Conservation (phyloP, 2,797 vertebrate species). For the Calcarius lapponicus region DNA sequence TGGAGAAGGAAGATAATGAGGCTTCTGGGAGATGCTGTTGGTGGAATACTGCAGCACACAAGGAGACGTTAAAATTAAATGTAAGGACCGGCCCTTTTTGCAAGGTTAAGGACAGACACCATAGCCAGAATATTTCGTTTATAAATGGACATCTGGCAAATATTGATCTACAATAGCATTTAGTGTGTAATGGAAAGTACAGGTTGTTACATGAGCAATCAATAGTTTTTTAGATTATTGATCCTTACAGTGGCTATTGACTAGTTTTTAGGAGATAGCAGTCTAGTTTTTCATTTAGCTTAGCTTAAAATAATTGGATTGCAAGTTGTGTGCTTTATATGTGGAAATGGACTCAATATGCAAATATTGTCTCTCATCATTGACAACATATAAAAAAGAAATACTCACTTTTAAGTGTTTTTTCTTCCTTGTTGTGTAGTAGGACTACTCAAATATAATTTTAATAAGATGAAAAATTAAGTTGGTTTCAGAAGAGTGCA, state of each 20-base stretch:
- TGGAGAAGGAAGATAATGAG: neutral
- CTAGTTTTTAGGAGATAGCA: neutral
- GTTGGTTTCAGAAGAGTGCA: neutral
- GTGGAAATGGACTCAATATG: neutral
- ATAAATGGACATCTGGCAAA: constrained; percentile 19
- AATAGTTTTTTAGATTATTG: constrained; percentile 27
- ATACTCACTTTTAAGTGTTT: neutral
- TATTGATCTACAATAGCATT: neutral
- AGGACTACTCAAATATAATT: neutral
- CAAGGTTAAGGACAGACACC: neutral
- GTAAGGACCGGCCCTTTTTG: neutral
- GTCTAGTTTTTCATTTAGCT: constrained; percentile 7
- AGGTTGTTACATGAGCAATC: constrained; percentile 3
- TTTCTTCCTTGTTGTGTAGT: neutral
- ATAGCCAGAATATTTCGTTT: neutral
- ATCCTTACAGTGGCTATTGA: neutral
- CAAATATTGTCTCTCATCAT: neutral
- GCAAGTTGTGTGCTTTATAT: neutral
- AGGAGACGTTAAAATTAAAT: neutral
- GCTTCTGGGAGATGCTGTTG: neutral
- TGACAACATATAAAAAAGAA: neutral
- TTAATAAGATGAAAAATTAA: neutral
- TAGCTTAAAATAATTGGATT: constrained; percentile 10
- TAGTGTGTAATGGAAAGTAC: constrained; percentile 25
- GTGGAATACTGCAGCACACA: neutral